Evolutionary conservation across 23 tunicate species (phyloP), one percentile per base, ranked within the genome.

Genomic region (Aplidium turbinatum): DNA sequence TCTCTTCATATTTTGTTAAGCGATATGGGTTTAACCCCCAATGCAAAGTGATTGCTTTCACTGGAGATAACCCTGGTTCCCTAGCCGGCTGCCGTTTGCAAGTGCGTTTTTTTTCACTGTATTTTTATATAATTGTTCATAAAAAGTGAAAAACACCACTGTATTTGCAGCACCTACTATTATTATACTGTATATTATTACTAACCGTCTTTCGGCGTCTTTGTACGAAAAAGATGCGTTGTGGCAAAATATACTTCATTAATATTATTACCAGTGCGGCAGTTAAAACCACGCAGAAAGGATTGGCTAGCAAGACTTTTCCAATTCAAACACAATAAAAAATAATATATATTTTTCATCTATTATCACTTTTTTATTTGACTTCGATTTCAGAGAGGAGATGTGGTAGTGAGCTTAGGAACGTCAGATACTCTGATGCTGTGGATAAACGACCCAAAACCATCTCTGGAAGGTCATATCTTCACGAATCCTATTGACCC

Each of bases 61-160:
- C 98, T 73, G 98, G 98, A 30, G 98, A 92, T 45, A 92, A 92
- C 55, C 98, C 98, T 24, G 92, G 83, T 22, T 84, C 92, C 7
- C 35, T 92, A 26, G 98, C 98, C 38, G 98, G 98, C 3, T 85
- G 86, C 35, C 48, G 98, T n/a, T 34, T 92, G 33, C 83, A 78
- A 82, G 97, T 90, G 38, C 18, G 40, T 58, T 20, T n/a, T 70
- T 1, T 6, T 45, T 11, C 21, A 2, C 1, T 31, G 20, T n/a
- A 22, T 34, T 18, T 65, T 31, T 31, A 65, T 6, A 25, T 7
- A 25, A 21, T 11, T 9, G 16, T 42, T 9, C 16, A 16, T 42
- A 9, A 16, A 42, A 42, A 42, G 11, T 11, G n/a, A n/a, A n/a
- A n/a, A n/a, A n/a, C n/a, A n/a, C n/a, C n/a, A n/a, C n/a, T n/a